phyloP scores from a whole-genome alignment of 2,113 vertebrate genomes.

The Chaenocephalus aceratus region DNA sequence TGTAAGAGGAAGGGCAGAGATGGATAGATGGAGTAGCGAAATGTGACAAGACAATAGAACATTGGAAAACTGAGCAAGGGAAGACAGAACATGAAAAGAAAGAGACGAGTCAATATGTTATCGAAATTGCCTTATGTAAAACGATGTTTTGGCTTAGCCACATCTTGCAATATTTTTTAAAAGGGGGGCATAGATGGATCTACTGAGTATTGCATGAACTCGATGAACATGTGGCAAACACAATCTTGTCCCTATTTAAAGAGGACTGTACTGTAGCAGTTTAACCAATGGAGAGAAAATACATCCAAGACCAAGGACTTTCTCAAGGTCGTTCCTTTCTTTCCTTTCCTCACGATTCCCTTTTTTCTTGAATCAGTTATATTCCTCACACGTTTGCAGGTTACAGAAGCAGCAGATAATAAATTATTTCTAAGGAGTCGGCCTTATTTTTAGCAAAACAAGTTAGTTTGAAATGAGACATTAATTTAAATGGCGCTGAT shows the following conservation, averaged over 20 bases:
- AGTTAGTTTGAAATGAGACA: conserved; percentile 19
- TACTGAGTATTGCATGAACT: conserved; percentile 29
- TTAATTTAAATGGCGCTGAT: background rate
- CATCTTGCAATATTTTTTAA: conserved; percentile 38
- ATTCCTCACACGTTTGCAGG: conserved; percentile 6
- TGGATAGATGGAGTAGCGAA: conserved; percentile 36
- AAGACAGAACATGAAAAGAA: conserved; percentile 33
- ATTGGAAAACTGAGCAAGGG: conserved; percentile 23
- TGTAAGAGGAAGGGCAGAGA: conserved; percentile 26
- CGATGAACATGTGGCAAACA: conserved; percentile 29
- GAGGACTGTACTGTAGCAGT: conserved; percentile 50
- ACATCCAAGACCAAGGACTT: conserved; percentile 51
- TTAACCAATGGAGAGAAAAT: conserved; percentile 47
- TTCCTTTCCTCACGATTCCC: conserved; percentile 22
- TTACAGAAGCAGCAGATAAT: conserved; percentile 14
- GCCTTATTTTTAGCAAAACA: conserved; percentile 16
- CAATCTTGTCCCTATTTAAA: conserved; percentile 57
- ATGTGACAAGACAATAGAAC: conserved; percentile 57
- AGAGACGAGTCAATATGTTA: conserved; percentile 57
- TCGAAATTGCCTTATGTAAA: conserved; percentile 11
- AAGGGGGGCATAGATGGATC: conserved; percentile 9
- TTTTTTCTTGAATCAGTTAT: conserved; percentile 26
- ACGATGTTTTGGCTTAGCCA: conserved; percentile 32
- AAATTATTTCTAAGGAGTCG: background rate
- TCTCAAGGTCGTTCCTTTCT: conserved; percentile 65